Conservation (phyloP, 2,888 invertebrate species). For the Cephus sareptanus region DNA sequence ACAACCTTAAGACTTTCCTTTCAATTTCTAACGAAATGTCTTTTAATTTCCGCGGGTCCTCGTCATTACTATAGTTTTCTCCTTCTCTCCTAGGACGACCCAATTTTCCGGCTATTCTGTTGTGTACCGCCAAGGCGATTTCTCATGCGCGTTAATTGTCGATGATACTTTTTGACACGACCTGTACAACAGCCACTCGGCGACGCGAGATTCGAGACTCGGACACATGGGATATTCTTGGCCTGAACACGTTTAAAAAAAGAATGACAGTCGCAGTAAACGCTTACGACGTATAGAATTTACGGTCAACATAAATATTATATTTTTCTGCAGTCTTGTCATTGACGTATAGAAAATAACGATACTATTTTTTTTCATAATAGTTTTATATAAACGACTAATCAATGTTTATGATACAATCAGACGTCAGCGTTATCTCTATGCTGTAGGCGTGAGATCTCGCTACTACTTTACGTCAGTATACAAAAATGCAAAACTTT, state of each 20-base stretch:
- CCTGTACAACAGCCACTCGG: not conserved
- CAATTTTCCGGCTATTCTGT: not conserved
- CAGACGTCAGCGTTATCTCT: not conserved
- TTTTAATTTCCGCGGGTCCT: not conserved
- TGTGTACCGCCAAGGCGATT: not conserved
- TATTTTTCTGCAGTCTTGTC: not conserved
- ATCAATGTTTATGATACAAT: not conserved
- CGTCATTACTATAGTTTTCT: not conserved
- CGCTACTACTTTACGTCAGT: not conserved
- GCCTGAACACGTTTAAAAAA: not conserved
- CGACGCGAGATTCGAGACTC: not conserved
- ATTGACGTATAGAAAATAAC: not conserved
- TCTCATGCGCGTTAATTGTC: not conserved
- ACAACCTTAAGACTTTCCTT: not conserved
- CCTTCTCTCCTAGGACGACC: not conserved
- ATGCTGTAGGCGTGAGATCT: not conserved
- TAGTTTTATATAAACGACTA: not conserved
- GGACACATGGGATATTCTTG: not conserved
- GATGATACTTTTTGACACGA: not conserved
- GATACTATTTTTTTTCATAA: not conserved
- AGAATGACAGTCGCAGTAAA: not conserved
- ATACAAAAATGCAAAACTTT: not conserved
- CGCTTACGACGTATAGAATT: not conserved
- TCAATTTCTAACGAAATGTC: not conserved
- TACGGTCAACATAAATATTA: not conserved